Conservation (phyloP, 2,888 invertebrate genomes). For the Andricus curvator region DNA sequence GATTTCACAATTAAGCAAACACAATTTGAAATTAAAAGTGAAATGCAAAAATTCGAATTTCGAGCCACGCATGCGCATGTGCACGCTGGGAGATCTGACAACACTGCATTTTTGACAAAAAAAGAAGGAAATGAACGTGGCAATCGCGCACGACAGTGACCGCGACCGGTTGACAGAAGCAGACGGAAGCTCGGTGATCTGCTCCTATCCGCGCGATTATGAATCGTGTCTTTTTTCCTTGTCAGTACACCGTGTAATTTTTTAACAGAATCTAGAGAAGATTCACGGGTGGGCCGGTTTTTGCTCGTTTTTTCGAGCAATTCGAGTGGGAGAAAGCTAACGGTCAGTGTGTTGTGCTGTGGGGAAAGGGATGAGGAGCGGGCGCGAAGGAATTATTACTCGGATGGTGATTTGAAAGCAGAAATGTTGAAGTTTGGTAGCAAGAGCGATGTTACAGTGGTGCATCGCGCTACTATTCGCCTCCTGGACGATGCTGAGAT, state of each 20-base stretch:
- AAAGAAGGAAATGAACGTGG: not conserved
- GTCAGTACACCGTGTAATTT: constrained; percentile 44
- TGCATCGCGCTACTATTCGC: constrained; percentile 85
- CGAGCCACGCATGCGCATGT: not conserved
- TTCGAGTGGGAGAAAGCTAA: constrained; percentile 46
- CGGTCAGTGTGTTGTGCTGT: constrained; percentile 75
- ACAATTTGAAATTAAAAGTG: not conserved
- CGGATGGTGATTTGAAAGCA: constrained; percentile 74
- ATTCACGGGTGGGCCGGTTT: constrained; percentile 43
- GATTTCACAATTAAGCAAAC: not conserved
- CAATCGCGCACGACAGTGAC: constrained; percentile 24
- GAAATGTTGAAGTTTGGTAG: constrained; percentile 80
- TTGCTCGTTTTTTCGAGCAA: constrained; percentile 46
- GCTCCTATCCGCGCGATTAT: constrained; percentile 38
- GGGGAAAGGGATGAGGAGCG: constrained; percentile 74
- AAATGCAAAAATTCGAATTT: not conserved
- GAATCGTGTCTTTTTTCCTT: constrained; percentile 45
- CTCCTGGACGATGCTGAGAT: constrained; percentile 94
- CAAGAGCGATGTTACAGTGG: constrained; percentile 79
- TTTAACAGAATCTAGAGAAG: constrained; percentile 42
- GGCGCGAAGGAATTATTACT: constrained; percentile 55
- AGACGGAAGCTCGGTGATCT: constrained; percentile 23
- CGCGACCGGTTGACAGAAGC: constrained; percentile 42
- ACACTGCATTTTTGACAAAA: not conserved
- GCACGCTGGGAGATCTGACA: not conserved